Base-by-base conservation (phyloP, 1,140 invertebrate genomes). In the Trachymyrmex septentrionalis region DNA sequence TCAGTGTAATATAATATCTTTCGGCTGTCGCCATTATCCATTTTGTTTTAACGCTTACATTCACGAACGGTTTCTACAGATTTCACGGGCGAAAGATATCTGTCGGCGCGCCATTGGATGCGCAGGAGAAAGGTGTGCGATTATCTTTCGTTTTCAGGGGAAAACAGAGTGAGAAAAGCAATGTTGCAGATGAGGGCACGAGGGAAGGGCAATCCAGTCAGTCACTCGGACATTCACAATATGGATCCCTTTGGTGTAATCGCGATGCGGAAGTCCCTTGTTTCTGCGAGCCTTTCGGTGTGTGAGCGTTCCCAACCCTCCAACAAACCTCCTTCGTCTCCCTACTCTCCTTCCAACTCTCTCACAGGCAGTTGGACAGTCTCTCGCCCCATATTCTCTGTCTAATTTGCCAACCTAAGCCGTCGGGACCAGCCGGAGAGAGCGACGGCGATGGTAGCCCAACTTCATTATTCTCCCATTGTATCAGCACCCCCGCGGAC, bases 391-490 rank as follows among this genome's bases (percentile, higher is more conserved):
- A 91, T 89, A 90, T 92, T 92, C 89, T 92, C 91, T 88, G 90
- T 92, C 87, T 91, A 92, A 91, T 92, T 92, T 92, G 91, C 90
- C 86, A 91, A 92, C 67, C 91, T 91, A 89, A 88, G 84, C 91
- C 91, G 87, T 87, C 87, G 90, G 78, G 90, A 92, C 90, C 75
- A 82, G 76, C 76, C 87, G 88, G 91, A 88, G 86, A 89, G 87
- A 90, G 76, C 87, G 67, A 78, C 85, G 63, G 76, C 85, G 72
- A 87, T 73, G 84, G 85, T 88, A 63, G 87, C 86, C 84, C 90
- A 89, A 92, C 92, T 92, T 92, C 92, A 92, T 93, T 93, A 93
- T 93, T 92, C 91, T 92, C 75, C 92, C 91, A 93, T 93, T 93
- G 91, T 92, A 90, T 91, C 88, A 90, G 91, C 90, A 89, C 92